A percentile compares a stretch with the other conserved stretches of the same genome.
Evolutionary conservation across 2,888 invertebrate genomes (phyloP).

Genomic region (Scelioninae gen. 2): DNA sequence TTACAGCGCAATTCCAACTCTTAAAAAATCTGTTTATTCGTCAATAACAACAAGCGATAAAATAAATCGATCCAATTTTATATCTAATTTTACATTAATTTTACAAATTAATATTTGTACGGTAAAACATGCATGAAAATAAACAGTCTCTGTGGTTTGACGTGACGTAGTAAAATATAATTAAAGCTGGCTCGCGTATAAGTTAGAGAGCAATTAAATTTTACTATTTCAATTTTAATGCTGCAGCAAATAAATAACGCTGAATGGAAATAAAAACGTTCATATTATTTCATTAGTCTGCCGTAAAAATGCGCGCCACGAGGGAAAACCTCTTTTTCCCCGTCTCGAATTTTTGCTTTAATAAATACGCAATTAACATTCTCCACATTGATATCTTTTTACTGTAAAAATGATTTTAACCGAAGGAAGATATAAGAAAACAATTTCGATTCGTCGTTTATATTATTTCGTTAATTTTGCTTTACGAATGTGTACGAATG

Average conservation of each 20-base stretch:
- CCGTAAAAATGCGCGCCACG: conserved; percentile 36
- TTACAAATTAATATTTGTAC: conserved; percentile 40
- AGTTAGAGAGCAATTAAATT: conserved; percentile 48
- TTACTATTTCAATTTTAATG: conserved; percentile 47
- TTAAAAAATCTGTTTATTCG: too few relatives aligned
- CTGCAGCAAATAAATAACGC: conserved; percentile 37
- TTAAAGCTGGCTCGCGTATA: conserved; percentile 42
- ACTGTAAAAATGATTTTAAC: not conserved
- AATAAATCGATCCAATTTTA: conserved; percentile 41
- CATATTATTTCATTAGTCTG: conserved; percentile 40
- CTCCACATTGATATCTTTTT: conserved; percentile 12
- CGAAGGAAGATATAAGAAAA: too few relatives aligned
- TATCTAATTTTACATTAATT: too few relatives aligned
- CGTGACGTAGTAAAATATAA: conserved; percentile 47
- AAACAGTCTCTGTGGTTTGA: conserved; percentile 26
- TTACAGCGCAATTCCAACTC: too few relatives aligned
- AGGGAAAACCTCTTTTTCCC: conserved; percentile 1
- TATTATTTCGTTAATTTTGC: too few relatives aligned
- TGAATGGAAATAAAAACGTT: conserved; percentile 40
- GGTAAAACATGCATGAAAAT: conserved; percentile 25
- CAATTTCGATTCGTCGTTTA: too few relatives aligned
- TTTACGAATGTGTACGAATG: too few relatives aligned
- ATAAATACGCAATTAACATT: conserved; percentile 44
- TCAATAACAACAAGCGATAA: conserved; percentile 32
- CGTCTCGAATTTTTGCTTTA: conserved; percentile 6